Base-by-base conservation (phyloP, 1,140 invertebrate genomes). In the Drosophila rhopaloa region DNA sequence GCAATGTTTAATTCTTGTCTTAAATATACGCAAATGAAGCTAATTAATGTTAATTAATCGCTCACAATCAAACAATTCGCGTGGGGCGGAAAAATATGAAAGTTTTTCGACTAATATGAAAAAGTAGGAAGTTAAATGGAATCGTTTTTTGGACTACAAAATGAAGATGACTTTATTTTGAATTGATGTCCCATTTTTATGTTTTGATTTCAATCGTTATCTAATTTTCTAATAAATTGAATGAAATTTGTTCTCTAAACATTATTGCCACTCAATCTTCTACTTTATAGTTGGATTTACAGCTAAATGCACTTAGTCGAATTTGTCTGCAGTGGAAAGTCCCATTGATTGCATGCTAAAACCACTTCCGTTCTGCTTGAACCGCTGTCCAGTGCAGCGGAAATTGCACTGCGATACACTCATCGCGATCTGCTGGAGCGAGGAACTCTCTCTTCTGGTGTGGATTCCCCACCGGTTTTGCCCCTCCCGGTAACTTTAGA, bases 351-450 rank as follows among this genome's bases (percentile, higher is more conserved):
- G 62, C 40, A 84, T 74, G 82, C 82, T 66, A 86, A 72, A 74
- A 68, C 62, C 62, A 82, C 67, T 83, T 86, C 83, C 83, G 83
- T 71, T 88, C 79, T 67, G 83, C 62, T 37, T 60, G 81, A 51
- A 59, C 41, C 73, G 73, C 53, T 75, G 61, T 13, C 73, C 74
- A 76, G 74, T 76, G 78, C 84, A 89, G 80, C 84, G 84, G 80
- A 89, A 88, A 73, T 78, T 58, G 54, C 79, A 72, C 78, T 79
- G 54, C 46, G 11, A 29, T 35, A 11, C 60, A 62, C 57, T 46
- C 27, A 58, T 71, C 27, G 47, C 58, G 50, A 44, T 53, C 68
- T 58, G 48, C 54, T 59, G 54, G 59, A 59, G 54, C 54, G 54
- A 43, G 32, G 14, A 62, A 56, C 59, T 47, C 43, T 51, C 61